A percentile compares a stretch with the other conserved stretches of the same genome.
phyloP scores from a whole-genome alignment of 2,888 invertebrate genomes.

The Tortricodes alternella region DNA sequence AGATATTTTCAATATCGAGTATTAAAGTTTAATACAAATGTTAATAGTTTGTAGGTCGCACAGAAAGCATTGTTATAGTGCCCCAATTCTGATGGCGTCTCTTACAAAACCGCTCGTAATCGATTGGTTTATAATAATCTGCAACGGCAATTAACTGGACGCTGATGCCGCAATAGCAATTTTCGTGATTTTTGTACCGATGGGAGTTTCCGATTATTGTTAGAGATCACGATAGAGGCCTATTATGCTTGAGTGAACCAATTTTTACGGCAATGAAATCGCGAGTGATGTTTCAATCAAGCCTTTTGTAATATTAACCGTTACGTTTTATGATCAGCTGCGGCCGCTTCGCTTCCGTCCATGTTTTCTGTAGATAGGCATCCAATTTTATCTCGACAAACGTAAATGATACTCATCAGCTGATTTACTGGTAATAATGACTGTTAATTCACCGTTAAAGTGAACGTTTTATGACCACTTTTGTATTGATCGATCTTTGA shows the following conservation, averaged over 20 bases:
- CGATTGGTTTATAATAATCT: conserved; percentile 67
- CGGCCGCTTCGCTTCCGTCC: conserved; percentile 14
- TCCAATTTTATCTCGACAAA: background rate
- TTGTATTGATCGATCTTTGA: too few species aligned
- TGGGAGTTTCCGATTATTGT: conserved; percentile 70
- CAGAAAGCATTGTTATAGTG: conserved; percentile 24
- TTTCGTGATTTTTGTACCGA: conserved; percentile 68
- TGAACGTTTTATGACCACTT: too few species aligned
- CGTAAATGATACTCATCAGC: background rate
- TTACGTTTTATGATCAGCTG: conserved; percentile 21
- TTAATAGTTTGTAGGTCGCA: background rate
- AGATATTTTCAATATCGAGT: too few species aligned
- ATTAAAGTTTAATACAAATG: too few species aligned
- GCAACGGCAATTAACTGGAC: conserved; percentile 66
- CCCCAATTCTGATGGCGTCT: conserved; percentile 32
- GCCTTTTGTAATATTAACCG: conserved; percentile 42
- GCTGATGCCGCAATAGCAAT: conserved; percentile 64
- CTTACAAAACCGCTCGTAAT: conserved; percentile 62
- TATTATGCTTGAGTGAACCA: conserved; percentile 42
- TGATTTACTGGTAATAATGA: background rate
- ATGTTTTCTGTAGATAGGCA: conserved; percentile 11
- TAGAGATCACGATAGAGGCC: conserved; percentile 63
- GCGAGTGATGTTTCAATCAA: conserved; percentile 57
- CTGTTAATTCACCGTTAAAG: background rate
- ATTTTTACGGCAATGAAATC: conserved; percentile 51